phyloP scores from a whole-genome alignment of 1,140 invertebrate species.

The Drosophila lowei region DNA sequence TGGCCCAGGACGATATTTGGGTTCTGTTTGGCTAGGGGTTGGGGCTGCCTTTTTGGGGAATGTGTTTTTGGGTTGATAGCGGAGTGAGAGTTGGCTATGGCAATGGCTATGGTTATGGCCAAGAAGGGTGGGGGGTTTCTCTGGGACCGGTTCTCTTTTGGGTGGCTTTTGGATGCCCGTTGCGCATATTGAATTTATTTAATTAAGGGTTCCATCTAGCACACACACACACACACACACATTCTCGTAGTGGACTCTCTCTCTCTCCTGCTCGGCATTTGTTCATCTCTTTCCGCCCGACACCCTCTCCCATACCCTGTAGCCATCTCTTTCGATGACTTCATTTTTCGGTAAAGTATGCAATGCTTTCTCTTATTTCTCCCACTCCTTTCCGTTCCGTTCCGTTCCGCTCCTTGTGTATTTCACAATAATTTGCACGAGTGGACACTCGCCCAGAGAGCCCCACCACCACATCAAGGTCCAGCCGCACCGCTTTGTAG shows the following conservation, averaged over 20 bases:
- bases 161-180: constrained; percentile 64
- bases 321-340: constrained; percentile 63
- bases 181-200: constrained; percentile 82
- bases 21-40: constrained; percentile 19
- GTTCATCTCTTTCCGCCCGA: too few relatives aligned
- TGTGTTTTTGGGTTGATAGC: not conserved
- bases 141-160: constrained; percentile 16
- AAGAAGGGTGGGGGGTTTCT: too few relatives aligned
- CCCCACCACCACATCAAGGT: not conserved
- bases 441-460: constrained; percentile 42
- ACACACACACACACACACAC: constrained; percentile 43
- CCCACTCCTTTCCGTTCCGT: constrained; percentile 22
- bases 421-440: constrained; percentile 80
- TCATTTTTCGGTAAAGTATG: constrained; percentile 72
- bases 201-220: constrained; percentile 76
- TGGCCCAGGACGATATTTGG: constrained; percentile 36
- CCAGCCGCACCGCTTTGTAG: not conserved
- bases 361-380: constrained; percentile 47
- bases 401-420: constrained; percentile 41
- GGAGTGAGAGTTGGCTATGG: too few relatives aligned
- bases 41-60: too few relatives aligned
- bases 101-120: too few relatives aligned
- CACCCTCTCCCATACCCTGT: too few relatives aligned
- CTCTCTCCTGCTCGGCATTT: constrained; percentile 10
- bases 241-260: constrained; percentile 1